Base-by-base conservation (phyloP, 2,888 invertebrate genomes). In the Crocallis elinguaria region DNA sequence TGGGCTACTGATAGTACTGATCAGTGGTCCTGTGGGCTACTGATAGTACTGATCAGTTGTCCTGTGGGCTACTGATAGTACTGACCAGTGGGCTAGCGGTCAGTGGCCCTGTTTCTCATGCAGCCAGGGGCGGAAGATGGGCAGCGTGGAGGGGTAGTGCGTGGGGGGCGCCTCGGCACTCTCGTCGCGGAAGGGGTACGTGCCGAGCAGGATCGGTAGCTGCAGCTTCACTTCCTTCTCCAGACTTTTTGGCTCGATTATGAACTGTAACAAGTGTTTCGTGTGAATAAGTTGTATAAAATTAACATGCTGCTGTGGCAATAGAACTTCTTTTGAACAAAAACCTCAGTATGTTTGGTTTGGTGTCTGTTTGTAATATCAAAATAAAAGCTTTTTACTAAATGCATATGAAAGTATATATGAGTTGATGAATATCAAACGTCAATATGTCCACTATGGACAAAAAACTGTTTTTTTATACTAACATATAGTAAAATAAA, bases 201-300 rank as follows among this genome's bases (percentile, higher is more conserved):
- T 98, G 17, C 97, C 98, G 88, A 98, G 93, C 76, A 98, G 94
- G 59, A 98, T 97, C 8, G 98, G 98, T 75, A 98, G 92, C 84
- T 98, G 98, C 2, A 98, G 92, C 81, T 97, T 98, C 44, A 98
- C 95, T 79, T 97, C 96, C 82, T 98, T 98, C 80, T 98, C 97
- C 73, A 98, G 91, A 70, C 97, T 97, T 86, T 97, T 97, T 55
- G 98, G 98, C 79, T 96, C 96, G 73, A 98, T 95, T 68, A 97
- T 95, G 82, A 98, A 98, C 97, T 97, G 88, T 30, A 86, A 67
- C n/a, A 25, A 42, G 37, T 49, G 33, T 1, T 23, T 23, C 5
- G 12, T 11, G 12, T 11, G n/a, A 11, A 29, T 5, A 11, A 5
- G 1, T 4, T 3, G 3, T 19, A 19, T 19, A n/a, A 4, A 19